Evolutionary conservation across 2,888 invertebrate genomes (phyloP).

Genomic region (Diloba caeruleocephala): DNA sequence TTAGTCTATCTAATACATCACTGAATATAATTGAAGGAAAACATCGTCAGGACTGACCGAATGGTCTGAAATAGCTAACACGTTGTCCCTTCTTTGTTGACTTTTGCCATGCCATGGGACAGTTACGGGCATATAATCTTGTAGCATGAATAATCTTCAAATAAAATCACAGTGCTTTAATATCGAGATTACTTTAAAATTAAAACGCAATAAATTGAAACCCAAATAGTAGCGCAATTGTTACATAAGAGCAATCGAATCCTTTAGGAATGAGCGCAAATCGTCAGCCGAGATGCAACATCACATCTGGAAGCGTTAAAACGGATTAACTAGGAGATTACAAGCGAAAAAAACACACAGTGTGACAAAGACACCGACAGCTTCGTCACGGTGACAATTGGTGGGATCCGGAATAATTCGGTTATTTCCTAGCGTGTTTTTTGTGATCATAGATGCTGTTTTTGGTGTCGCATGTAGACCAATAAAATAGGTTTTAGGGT

Average conservation of each 20-base stretch:
- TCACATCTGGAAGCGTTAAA: constrained; percentile 87
- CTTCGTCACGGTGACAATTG: constrained; percentile 85
- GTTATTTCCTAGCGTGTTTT: constrained; percentile 74
- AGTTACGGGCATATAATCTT: too few relatives aligned
- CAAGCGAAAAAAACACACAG: constrained; percentile 73
- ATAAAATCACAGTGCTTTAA: too few relatives aligned
- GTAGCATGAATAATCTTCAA: too few relatives aligned
- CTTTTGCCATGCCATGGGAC: too few relatives aligned
- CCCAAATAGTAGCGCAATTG: constrained; percentile 28
- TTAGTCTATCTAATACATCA: too few relatives aligned
- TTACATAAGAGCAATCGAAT: constrained; percentile 56
- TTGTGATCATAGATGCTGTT: constrained; percentile 65
- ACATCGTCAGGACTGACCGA: too few relatives aligned
- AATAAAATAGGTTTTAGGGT: constrained; percentile 53
- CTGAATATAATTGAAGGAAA: too few relatives aligned
- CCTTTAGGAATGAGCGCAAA: constrained; percentile 65
- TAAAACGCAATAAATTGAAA: constrained; percentile 7
- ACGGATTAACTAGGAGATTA: constrained; percentile 87
- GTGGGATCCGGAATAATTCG: constrained; percentile 80
- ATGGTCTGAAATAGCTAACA: too few relatives aligned
- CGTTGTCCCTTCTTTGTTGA: too few relatives aligned
- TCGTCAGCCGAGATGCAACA: constrained; percentile 61
- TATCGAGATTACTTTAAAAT: background rate
- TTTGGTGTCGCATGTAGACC: constrained; percentile 66
- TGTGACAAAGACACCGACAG: constrained; percentile 84